A percentile compares a stretch with the other conserved stretches of the same genome.
These are phyloP conservation scores for Bovichtus diacanthus DNA, from an alignment of 2,797 vertebrate genomes.

Conservation along the genomic window DNA sequence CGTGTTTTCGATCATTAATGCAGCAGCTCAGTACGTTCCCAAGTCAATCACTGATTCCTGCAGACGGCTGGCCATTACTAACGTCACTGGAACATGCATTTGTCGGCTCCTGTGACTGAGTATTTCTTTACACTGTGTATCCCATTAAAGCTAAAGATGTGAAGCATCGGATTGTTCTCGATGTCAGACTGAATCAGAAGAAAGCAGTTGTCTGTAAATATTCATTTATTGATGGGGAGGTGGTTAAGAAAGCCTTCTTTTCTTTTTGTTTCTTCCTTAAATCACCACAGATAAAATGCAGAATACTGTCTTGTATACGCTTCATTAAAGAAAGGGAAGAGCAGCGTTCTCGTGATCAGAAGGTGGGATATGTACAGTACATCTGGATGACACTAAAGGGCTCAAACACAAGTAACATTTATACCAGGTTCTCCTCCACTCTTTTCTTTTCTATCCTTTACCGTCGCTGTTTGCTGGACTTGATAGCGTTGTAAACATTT, in stretches of 20 bases:
- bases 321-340: constrained; percentile 40
- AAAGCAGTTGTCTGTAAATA: constrained; percentile 67
- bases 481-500: constrained; percentile 25
- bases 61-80: not conserved
- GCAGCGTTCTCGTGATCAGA: constrained; percentile 13
- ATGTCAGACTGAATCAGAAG: constrained; percentile 56
- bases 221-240: constrained; percentile 35
- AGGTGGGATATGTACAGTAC: constrained; percentile 56
- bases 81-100: constrained; percentile 11
- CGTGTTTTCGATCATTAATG: constrained; percentile 30
- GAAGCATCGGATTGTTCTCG: constrained; percentile 49
- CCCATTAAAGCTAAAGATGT: constrained; percentile 33
- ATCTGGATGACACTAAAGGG: constrained; percentile 71
- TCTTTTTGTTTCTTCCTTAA: not conserved
- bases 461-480: constrained; percentile 42
- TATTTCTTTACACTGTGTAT: constrained; percentile 20
- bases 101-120: constrained; percentile 13
- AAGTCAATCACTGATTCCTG: constrained; percentile 27
- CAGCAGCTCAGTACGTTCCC: constrained; percentile 12
- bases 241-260: not conserved
- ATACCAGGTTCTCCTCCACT: constrained; percentile 29
- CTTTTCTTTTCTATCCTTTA: constrained; percentile 45
- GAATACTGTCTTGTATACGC: constrained; percentile 27
- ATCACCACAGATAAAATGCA: constrained; percentile 39
- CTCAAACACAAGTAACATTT: constrained; percentile 69